Evolutionary conservation across 1,140 invertebrate genomes (phyloP), one percentile per base, ranked within the genome.

Genomic region (Drosophila auraria): DNA sequence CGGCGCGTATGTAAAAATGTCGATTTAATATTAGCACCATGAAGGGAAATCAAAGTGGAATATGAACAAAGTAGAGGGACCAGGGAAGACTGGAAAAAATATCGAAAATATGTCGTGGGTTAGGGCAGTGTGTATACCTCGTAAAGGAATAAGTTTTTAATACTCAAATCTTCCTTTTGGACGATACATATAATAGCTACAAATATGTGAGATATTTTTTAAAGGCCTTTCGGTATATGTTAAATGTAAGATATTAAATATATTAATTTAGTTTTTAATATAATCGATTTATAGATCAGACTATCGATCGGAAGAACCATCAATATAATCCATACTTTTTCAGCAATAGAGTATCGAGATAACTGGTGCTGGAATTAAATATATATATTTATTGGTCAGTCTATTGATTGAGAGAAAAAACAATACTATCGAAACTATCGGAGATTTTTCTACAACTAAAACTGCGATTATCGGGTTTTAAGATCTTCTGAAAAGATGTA

Each of bases 11-110:
- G 80, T 64, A 75, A 80, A 83, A 87, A 83, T 65, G 69, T 89
- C 84, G 73, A 81, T 89, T 87, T 84, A 79, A 89, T 89, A 87
- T 90, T 90, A 84, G 70, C 83, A 61, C 80, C 80, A 87, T 87
- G 75, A 83, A 87, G 53, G 72, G 72, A 72, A 87, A 87, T 89
- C 84, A 81, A 81, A 81, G 78, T 69, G 65, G 62, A 87, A 83
- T 77, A 65, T 68, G 74, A 83, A 72, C 64, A 73, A 73, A 71
- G 54, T 53, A 12, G 71, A 33, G 30, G 36, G 36, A 4, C 12
- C 30, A 30, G 30, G 38, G 30, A 61, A 17, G 20, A 1, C 1
- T 9, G 1, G 25, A 25, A 50, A 33, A 33, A 44, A 27, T 11
- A n/a, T 51, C 8, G 27, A 20, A 11, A 25, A 17, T 2, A 0